Conservation (phyloP, 2,113 vertebrate genomes). For the Cryptotis parvus region DNA sequence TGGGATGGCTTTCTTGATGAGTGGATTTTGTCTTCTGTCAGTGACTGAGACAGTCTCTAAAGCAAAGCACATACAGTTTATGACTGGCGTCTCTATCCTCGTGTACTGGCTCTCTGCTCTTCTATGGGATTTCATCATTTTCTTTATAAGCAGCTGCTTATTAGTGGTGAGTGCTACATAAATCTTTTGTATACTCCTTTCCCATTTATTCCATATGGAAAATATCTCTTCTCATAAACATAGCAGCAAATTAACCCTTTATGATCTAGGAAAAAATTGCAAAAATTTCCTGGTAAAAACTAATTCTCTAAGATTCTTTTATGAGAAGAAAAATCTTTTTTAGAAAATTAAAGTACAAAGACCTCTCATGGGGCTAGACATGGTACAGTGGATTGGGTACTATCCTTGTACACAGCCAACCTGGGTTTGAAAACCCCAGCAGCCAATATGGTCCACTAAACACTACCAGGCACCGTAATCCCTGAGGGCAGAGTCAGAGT, state of each 20-base stretch:
- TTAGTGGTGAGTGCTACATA: constrained; percentile 92
- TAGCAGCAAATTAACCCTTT: background rate
- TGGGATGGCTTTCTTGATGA: constrained; percentile 95
- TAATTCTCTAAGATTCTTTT: background rate
- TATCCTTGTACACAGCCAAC: too few species aligned
- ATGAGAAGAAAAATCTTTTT: background rate
- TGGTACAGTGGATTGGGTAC: too few species aligned
- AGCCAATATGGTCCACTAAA: too few species aligned
- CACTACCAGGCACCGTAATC: too few species aligned
- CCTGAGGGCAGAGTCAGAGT: too few species aligned
- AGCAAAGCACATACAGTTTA: constrained; percentile 95
- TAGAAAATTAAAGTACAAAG: background rate
- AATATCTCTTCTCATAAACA: background rate
- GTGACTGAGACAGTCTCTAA: constrained; percentile 94
- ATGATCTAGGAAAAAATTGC: background rate
- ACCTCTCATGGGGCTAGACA: background rate
- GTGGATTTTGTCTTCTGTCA: constrained; percentile 94
- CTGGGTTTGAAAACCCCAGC: too few species aligned
- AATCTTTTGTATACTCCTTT: background rate
- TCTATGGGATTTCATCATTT: constrained; percentile 96
- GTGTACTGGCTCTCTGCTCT: constrained; percentile 97
- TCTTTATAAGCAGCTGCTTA: constrained; percentile 92
- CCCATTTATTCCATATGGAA: background rate
- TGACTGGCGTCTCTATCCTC: constrained; percentile 93
- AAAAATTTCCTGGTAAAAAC: background rate